Evolutionary conservation across 2,888 invertebrate genomes (phyloP), one percentile per base, ranked within the genome.

Genomic region (Scaeva pyrastri): DNA sequence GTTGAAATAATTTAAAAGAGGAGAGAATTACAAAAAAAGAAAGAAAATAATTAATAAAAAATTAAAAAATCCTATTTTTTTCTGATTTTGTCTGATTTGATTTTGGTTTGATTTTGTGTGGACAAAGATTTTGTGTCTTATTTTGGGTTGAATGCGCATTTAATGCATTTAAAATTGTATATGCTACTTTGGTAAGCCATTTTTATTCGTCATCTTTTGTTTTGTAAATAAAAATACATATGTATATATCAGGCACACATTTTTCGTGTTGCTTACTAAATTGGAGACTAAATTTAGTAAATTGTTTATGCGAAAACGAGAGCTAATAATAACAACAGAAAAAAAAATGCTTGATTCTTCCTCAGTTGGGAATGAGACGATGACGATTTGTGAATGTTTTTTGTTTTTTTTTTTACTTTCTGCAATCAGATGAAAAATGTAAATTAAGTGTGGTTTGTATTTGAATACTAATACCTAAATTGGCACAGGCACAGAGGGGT

Each of bases 121-220:
- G 26, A 16, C 31, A 3, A 10, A 23, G 14, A 8, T 39, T 16
- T 66, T 41, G 26, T 48, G 39, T 10, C 50, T n/a, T 31, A 11
- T 48, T 36, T 58, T 58, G 14, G 43, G 41, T 71, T 21, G n/a
- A 58, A 48, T 77, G 75, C 76, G 72, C 82, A 77, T 62, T 73
- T 71, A 41, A 21, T 52, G 21, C 6, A 31, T 31, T 31, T 31
- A 7, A 7, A 31, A 7, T 31, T 31, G 8, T 26, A 26, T 31
- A n/a, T 0, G 16, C 2, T 1, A 2, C 39, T 39, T 8, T 12
- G 2, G 11, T 48, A 19, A 12, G 12, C 21, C 11, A 11, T 48
- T 19, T 7, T 10, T 4, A 19, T 56, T 56, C 31, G 56, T 56
- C 62, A 62, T 45, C 26, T 26, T 14, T 41, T 62, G 43, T 62